Evolutionary conservation across 2,797 vertebrate genomes (phyloP), one percentile per base, ranked within the genome.

Genomic region (Uromys caudimaculatus): DNA sequence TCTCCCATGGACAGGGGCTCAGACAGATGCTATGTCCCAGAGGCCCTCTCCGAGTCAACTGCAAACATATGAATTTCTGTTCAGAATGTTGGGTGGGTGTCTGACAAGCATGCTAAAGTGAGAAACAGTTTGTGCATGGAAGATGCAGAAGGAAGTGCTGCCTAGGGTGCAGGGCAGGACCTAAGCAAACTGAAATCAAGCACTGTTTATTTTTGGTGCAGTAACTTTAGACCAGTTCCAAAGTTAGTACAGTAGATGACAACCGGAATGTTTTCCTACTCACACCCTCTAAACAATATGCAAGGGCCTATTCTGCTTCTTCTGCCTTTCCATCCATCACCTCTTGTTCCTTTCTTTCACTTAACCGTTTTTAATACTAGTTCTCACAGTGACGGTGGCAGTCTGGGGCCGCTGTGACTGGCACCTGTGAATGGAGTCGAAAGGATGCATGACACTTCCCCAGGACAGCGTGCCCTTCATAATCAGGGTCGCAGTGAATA

Each of bases 181-280:
- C 92, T 62, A 67, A 71, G 83, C 58, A 50, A 58, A 62, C 79
- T 41, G 82, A 93, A 93, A 93, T 47, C 83, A 89, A 54, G 76
- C 67, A 75, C 89, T 35, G 79, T 50, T 91, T 94, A 96, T 92
- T 95, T 96, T 54, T 88, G 71, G 47, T 24, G 67, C 0, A 5
- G 69, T 90, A 91, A 94, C 90, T 85, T 94, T 29, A 97, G 93
- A 93, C 52, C 54, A 16, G 12, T 76, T 97, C 89, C n/a, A 52
- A 95, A 96, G 86, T 91, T 95, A 90, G 94, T 19, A 9, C 47
- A 29, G 38, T 27, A 47, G 62, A 44, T 47, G 81, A 94, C 89
- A 77, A 94, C 73, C 23, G 27, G 41, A 79, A 64, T 47, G 75
- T 79, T 89, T 76, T 89, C 13, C 24, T 10, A 41, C 60, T 78